Base-by-base conservation (phyloP, 2,888 invertebrate genomes). In the Tetheella fluctuosa region DNA sequence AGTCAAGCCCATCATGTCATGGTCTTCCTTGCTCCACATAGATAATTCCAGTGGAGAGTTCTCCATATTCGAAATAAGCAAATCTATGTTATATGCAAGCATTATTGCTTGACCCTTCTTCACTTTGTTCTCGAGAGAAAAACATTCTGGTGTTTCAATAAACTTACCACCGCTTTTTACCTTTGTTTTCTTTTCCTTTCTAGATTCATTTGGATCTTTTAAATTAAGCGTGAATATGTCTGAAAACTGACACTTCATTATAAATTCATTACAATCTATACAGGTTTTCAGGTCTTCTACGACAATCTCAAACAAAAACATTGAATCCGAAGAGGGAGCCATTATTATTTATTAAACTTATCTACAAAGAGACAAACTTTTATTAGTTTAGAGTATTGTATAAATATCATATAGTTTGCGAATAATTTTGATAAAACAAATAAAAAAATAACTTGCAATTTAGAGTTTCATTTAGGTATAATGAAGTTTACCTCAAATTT, bases 291-390 rank as follows among this genome's bases (percentile, higher is more conserved):
- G 65, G 60, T 86, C 79, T 68, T 87, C 84, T 4, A 89, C 76
- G 12, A 71, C 63, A 58, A 92, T 77, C 67, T 92, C 89, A 59
- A 91, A 83, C 67, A 89, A 78, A 77, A 91, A 90, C 80, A 87
- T 82, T 74, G 89, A 86, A 84, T 87, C 88, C 80, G 82, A 76
- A 74, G 69, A 37, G 15, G 23, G 61, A 79, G 83, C 68, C 90
- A 92, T 91, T 34, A 13, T 73, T 75, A 81, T 58, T 60, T 48
- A 58, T 58, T 55, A 63, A 60, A 57, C 59, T 58, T 61, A 68
- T 60, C 62, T 63, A 28, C 61, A 64, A 60, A 1, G 6, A 30
- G 5, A 30, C 2, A 8, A 30, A 30, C 30, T 30, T 30, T 8
- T 8, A 30, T 8, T 30, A 8, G 7, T 30, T 30, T 30, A 30